Evolutionary conservation across 2,888 invertebrate genomes (phyloP).

Genomic region (Coremacera marginata): DNA sequence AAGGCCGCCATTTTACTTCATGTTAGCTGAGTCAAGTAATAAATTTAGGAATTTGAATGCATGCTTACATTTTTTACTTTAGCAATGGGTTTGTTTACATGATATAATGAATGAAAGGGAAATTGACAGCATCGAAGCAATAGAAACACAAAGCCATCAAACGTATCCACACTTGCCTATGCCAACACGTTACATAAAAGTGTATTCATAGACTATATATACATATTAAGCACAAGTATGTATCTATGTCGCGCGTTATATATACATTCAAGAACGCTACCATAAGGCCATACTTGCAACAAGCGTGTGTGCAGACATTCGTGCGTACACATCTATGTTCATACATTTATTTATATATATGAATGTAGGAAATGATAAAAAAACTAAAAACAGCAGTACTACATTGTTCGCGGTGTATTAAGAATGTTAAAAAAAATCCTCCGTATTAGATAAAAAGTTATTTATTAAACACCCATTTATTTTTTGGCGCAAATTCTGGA

Average conservation of each 20-base stretch:
- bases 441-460: no score
- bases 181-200: conserved; percentile 54
- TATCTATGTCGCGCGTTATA: background rate
- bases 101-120: conserved; percentile 6
- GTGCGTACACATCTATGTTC: background rate
- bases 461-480: no score
- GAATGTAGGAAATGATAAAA: no score
- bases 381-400: conserved; percentile 8
- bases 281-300: background rate
- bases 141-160: conserved; percentile 11
- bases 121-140: conserved; percentile 6
- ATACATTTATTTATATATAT: conserved; percentile 3
- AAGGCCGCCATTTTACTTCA: conserved; percentile 18
- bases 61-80: background rate
- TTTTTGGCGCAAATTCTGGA: no score
- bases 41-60: background rate
- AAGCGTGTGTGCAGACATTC: conserved; percentile 1
- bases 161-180: conserved; percentile 11
- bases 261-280: background rate
- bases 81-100: conserved; percentile 21
- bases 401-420: background rate
- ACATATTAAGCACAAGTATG: background rate
- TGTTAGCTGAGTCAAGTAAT: conserved; percentile 1
- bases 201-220: conserved; percentile 51
- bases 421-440: no score